Evolutionary conservation across 2,113 vertebrate species (phyloP), one percentile per base, ranked within the genome.

Genomic region (Sceloporus undulatus): DNA sequence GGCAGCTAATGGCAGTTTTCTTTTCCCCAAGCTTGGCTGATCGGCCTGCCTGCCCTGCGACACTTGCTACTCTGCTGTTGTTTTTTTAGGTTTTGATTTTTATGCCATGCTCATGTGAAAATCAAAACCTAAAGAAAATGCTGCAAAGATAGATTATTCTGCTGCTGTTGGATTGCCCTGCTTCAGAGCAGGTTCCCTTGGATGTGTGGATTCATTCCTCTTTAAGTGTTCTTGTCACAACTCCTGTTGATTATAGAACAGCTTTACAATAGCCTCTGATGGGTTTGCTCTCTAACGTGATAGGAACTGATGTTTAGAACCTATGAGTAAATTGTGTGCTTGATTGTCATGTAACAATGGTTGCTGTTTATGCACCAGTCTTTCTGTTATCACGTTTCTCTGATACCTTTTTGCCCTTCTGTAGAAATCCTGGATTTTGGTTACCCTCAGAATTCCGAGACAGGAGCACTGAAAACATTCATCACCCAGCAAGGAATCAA

Each of bases 401-500:
- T 96, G 78, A 96, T 40, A 27, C 62, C 88, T 91, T 73, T 89
- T 77, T 95, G 81, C 70, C 52, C 59, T 92, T 89, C 91, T 92
- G 66, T 96, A 99, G 99, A 99, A 97, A 99, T 99, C 96, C 96
- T 99, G 97, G 99, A 99, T 92, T 99, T 99, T 95, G 99, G 99
- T 52, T 99, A 99, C 93, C 99, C 99, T 92, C 99, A 99, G 96
- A 99, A 99, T 95, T 99, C 99, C 59, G 99, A 99, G 97, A 99
- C 99, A 0, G 99, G 99, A 18, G 98, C 99, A 0, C 96, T 99
- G 96, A 99, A 99, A 97, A 99, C 99, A 85, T 99, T 99, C 96
- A 99, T 99, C 96, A 99, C 99, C 90, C 99, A 99, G 87, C 99
- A 99, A 96, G 99, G 99, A 94, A 99, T 99, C 94, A 99, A 99